These are phyloP conservation scores for Oscheius sp. DNA, from an alignment of 2,888 invertebrate species.

Conservation along the genomic window DNA sequence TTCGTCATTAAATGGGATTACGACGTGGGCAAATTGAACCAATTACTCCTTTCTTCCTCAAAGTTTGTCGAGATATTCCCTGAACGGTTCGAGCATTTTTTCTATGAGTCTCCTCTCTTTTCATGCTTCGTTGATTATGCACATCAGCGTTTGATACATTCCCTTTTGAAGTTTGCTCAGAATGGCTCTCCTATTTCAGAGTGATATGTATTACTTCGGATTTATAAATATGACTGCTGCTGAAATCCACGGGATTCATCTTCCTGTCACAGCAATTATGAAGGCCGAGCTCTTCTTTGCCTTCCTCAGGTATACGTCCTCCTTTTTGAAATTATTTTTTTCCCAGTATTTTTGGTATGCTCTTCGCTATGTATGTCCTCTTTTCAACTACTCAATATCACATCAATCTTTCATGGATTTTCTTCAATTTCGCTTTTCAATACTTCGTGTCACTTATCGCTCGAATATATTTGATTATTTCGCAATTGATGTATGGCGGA, in stretches of 20 bases:
- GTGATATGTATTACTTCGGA: too few relatives aligned
- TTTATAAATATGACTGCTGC: constrained; percentile 23
- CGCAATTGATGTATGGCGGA: constrained; percentile 15
- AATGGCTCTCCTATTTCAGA: neutral
- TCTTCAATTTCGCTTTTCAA: neutral
- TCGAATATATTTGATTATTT: neutral
- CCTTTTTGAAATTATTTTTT: neutral
- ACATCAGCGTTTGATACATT: too few relatives aligned
- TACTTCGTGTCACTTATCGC: neutral
- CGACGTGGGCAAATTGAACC: too few relatives aligned
- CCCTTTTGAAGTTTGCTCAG: too few relatives aligned
- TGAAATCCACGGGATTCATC: neutral
- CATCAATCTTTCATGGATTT: constrained; percentile 18
- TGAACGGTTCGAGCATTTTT: too few relatives aligned
- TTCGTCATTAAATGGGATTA: too few relatives aligned
- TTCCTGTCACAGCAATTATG: neutral
- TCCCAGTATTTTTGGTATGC: constrained; percentile 9
- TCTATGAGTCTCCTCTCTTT: too few relatives aligned
- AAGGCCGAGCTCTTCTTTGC: constrained; percentile 9
- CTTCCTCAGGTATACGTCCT: neutral
- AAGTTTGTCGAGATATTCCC: too few relatives aligned
- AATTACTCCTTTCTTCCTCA: too few relatives aligned
- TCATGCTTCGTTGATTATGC: too few relatives aligned
- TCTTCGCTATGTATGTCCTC: constrained; percentile 12
- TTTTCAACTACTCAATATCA: constrained; percentile 22